These are phyloP conservation scores for Myiozetetes cayanensis DNA, from an alignment of 2,113 vertebrate genomes.

Conservation along the genomic window DNA sequence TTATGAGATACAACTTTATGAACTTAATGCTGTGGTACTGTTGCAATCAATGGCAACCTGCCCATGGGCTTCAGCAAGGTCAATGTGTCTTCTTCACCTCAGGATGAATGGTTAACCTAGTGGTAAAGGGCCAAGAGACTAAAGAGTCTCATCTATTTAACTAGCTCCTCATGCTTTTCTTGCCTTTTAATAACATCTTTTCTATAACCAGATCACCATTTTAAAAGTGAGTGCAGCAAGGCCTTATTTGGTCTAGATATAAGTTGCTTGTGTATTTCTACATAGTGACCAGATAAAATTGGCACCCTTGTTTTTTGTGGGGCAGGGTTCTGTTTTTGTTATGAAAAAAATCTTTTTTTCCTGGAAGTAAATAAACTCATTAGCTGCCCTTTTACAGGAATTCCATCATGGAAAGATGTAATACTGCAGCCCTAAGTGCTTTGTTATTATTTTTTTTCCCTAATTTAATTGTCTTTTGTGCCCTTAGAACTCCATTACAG, in stretches of 20 bases:
- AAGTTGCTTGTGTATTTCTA: neutral
- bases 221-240: neutral
- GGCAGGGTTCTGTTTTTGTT: neutral
- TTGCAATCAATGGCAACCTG: neutral
- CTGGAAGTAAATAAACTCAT: neutral
- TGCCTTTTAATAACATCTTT: neutral
- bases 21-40: neutral
- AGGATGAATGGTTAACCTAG: neutral
- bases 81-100: neutral
- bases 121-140: neutral
- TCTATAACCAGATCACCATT: neutral
- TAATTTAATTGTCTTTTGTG: constrained; percentile 27
- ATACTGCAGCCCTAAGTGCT: constrained; percentile 9
- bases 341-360: neutral
- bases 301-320: neutral
- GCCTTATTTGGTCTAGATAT: neutral
- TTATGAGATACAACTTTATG: neutral
- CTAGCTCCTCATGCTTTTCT: neutral
- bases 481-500: constrained; percentile 29
- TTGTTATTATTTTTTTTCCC: neutral
- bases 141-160: neutral
- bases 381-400: constrained; percentile 34
- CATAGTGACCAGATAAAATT: neutral
- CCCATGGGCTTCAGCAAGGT: neutral
- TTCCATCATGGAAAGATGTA: neutral